Percentiles rank a stretch among this genome's conserved stretches.
Conservation (phyloP, 2,113 vertebrate species). For the Proterorhinus semilunaris region DNA sequence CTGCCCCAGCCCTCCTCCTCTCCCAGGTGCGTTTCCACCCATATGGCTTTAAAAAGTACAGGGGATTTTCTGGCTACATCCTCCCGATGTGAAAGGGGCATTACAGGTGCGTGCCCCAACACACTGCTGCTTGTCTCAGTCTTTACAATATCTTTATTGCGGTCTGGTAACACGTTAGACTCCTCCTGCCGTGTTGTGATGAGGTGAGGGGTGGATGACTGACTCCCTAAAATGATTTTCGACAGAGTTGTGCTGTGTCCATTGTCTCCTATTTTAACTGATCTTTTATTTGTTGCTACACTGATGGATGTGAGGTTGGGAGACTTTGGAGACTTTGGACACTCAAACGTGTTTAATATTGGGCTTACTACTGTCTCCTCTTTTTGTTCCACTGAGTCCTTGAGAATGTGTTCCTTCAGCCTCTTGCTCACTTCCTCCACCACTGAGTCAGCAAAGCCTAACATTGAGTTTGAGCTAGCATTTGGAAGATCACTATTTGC, state of each 20-base stretch:
- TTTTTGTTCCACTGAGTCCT: neutral
- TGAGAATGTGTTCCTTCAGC: constrained; percentile 47
- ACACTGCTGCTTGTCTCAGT: constrained; percentile 17
- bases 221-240: constrained; percentile 57
- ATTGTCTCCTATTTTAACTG: constrained; percentile 43
- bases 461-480: neutral
- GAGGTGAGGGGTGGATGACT: constrained; percentile 30
- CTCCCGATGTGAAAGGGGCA: constrained; percentile 21
- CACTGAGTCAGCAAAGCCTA: constrained; percentile 44
- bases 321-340: constrained; percentile 51
- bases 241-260: constrained; percentile 47
- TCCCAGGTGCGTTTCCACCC: constrained; percentile 75
- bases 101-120: constrained; percentile 5
- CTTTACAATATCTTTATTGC: constrained; percentile 20
- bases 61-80: constrained; percentile 49
- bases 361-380: constrained; percentile 29
- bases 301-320: constrained; percentile 45
- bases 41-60: constrained; percentile 64
- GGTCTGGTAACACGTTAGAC: constrained; percentile 14
- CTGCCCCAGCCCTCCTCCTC: constrained; percentile 51
- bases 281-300: constrained; percentile 51
- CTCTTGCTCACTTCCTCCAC: constrained; percentile 68
- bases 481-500: constrained; percentile 6
- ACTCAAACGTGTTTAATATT: constrained; percentile 18
- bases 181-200: constrained; percentile 10